Base-by-base conservation (phyloP, 92 coral and sea anemone species). In the Parazoanthus atlanticus region DNA sequence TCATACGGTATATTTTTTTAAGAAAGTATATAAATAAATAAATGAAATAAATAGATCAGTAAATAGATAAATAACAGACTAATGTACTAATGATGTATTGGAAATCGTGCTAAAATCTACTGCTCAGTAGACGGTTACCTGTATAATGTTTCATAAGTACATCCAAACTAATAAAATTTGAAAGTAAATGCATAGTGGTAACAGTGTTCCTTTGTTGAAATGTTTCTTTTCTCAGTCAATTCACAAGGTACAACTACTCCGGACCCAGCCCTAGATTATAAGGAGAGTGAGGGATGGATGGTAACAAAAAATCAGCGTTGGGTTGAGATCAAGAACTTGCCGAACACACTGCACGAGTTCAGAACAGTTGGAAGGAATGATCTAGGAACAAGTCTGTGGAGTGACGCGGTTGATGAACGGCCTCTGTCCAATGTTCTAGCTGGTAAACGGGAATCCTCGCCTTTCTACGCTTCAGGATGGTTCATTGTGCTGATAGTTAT, bases 341-440 rank as follows among this genome's bases (percentile, higher is more conserved):
- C 88, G 2, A 93, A 86, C 12, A 34, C 90, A 28, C 91, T 95
- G 38, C 90, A 95, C 67, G 90, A 95, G 82, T 95, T 95, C 74
- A 85, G 86, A 77, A 91, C 98, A 65, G 93, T 95, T 16, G 98
- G 94, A 3, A 91, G 70, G 74, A 95, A 95, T 79, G 85, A 52
- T 21, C 72, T 33, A 28, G 92, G 94, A 5, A 25, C 86, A 54
- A 88, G 98, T 82, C 47, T 84, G 7, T 72, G 84, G 29, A 95
- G 98, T 70, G 92, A 94, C 9, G 74, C 91, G 16, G 89, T 94
- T 13, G 90, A 90, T 31, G 96, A 78, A 19, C 85, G 96, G 11
- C 98, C 98, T 21, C 73, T 88, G 19, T 90, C 98, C 7, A 91
- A 86, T 25, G 88, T 93, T 34, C 90, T 89, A 54, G 91, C 91